Evolutionary conservation across 2,113 vertebrate genomes (phyloP).

Genomic region (Tragelaphus buxtoni): DNA sequence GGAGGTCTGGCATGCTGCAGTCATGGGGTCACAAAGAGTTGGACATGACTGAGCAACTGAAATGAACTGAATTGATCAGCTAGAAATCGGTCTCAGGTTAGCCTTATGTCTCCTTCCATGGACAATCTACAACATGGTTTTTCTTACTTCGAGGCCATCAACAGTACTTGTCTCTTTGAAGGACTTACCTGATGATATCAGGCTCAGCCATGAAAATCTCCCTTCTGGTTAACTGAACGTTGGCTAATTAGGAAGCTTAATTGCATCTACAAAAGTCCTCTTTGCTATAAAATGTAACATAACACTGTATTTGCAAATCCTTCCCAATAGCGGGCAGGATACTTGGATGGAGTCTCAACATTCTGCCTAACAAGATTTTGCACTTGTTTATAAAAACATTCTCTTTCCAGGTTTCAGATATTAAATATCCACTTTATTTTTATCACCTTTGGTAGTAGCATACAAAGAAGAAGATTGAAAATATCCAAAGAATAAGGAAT

Average conservation of each 20-base stretch:
- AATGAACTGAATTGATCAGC: neutral
- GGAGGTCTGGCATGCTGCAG: neutral
- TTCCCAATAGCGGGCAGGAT: neutral
- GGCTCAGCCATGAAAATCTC: neutral
- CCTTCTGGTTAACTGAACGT: neutral
- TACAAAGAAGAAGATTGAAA: neutral
- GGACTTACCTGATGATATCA: neutral
- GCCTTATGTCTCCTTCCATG: neutral
- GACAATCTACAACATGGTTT: neutral
- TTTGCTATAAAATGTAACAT: neutral
- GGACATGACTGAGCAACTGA: neutral
- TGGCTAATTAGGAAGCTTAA: neutral
- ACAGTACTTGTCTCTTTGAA: neutral
- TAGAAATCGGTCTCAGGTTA: neutral
- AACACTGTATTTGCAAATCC: neutral
- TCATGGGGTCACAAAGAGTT: neutral
- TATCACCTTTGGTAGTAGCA: neutral
- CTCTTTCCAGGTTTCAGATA: neutral
- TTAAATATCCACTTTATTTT: neutral
- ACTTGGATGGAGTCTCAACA: neutral
- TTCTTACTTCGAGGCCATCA: neutral
- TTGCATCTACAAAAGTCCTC: neutral
- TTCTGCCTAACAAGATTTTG: neutral
- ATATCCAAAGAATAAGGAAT: neutral
- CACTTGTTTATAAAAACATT: neutral